Evolutionary conservation across 2,888 invertebrate species (phyloP), one percentile per base, ranked within the genome.

Genomic region (Leptopterna dolabrata): DNA sequence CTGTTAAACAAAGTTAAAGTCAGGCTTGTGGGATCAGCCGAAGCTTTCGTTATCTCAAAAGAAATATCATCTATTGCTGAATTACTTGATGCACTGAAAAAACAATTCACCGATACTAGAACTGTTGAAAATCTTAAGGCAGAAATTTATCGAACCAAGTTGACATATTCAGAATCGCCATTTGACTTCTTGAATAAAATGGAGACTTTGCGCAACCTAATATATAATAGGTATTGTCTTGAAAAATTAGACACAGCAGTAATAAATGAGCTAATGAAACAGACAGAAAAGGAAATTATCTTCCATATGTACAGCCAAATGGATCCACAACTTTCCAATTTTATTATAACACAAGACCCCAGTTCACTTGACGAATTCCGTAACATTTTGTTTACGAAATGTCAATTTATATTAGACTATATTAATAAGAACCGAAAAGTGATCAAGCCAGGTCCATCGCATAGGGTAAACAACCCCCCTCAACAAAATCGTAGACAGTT

Each of bases 101-200:
- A 6, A 0, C 6, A 83, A 19, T 83, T 83, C 30, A 27, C 63
- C 4, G 83, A 83, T 30, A 83, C 83, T 9, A 9, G 83, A 27
- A 11, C 83, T 14, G 24, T 83, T 16, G 83, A 83, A 83, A 71
- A 70, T 0, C 16, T 83, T 29, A 83, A 83, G 29, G 3, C 16
- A 70, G 70, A 83, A n/a, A 83, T 83, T n/a, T 83, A 83, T 63
- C 13, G 51, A 70, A 29, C 83, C 0, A 70, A 71, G 36, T 71
- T 83, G 30, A 1, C n/a, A n/a, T n/a, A n/a, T 1, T n/a, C 1
- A 47, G 70, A 71, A 83, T 84, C 27, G 1, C 45, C 71, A 70
- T 86, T 55, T 30, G 43, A 88, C 13, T 71, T 78, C 13, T 36
- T 80, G n/a, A 19, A 80, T 70, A 86, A 86, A 30, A 63, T 73